phyloP scores from a whole-genome alignment of 2,888 invertebrate species.

The Watsonalla binaria region DNA sequence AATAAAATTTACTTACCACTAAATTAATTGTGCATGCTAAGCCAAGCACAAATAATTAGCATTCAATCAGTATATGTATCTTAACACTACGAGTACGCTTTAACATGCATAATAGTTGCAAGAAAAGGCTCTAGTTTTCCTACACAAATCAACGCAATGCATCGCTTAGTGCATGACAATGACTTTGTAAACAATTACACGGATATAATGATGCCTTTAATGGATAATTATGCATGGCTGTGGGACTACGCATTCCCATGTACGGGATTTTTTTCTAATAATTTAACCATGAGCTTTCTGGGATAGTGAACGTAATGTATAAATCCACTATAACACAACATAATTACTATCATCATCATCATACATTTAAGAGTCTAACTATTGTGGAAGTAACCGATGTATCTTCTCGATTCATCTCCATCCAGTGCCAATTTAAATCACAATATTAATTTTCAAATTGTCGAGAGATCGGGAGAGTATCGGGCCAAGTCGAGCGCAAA shows the following conservation, averaged over 20 bases:
- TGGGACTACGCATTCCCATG: neutral
- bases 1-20: too few relatives aligned
- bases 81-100: neutral
- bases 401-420: too few relatives aligned
- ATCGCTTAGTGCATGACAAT: conserved; percentile 7
- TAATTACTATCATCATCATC: too few relatives aligned
- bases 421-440: too few relatives aligned
- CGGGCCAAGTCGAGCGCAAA: too few relatives aligned
- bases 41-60: neutral
- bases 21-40: too few relatives aligned
- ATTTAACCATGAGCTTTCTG: neutral
- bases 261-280: neutral
- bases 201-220: neutral
- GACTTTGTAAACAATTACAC: neutral
- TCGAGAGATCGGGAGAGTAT: too few relatives aligned
- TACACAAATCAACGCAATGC: conserved; percentile 1
- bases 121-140: conserved; percentile 6
- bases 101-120: neutral
- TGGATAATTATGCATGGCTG: neutral
- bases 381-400: too few relatives aligned
- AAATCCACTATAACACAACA: too few relatives aligned
- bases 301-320: too few relatives aligned
- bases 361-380: too few relatives aligned
- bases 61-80: neutral
- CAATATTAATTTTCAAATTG: too few relatives aligned